Conservation (phyloP, 2,113 vertebrate species). For the Onychorhynchus coronatus region DNA sequence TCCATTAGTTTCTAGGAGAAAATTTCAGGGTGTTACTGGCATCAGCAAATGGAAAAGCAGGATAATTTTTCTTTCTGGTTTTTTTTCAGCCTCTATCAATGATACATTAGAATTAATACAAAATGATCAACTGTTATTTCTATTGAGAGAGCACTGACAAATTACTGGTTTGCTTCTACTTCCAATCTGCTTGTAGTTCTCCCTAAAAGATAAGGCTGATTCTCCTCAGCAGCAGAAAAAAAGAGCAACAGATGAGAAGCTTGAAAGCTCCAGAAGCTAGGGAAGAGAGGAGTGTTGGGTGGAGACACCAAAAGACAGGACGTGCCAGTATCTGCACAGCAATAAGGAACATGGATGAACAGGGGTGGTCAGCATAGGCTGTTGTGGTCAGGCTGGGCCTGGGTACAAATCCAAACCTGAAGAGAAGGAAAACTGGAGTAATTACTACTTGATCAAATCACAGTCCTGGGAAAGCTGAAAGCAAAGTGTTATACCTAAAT, state of each 20-base stretch:
- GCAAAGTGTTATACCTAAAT: background rate
- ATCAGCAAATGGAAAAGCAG: background rate
- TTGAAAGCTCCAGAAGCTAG: background rate
- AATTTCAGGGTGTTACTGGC: background rate
- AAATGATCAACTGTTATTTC: background rate
- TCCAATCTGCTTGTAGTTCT: background rate
- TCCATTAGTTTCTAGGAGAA: background rate
- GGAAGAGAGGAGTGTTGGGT: background rate
- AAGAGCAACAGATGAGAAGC: background rate
- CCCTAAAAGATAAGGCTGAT: background rate
- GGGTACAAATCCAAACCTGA: background rate
- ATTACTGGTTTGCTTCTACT: background rate
- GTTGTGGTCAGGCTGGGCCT: fast-evolving
- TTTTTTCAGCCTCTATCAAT: background rate
- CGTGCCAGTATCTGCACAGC: background rate
- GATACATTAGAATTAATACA: background rate
- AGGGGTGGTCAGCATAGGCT: background rate
- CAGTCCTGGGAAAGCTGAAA: background rate
- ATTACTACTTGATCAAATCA: background rate
- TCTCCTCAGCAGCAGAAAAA: background rate
- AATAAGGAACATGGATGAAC: background rate
- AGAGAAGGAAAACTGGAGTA: background rate
- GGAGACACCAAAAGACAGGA: background rate
- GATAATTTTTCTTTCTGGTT: background rate
- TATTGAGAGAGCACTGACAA: background rate